Percentiles rank a stretch among this genome's conserved stretches.
These are phyloP conservation scores for Aleadryas rufinucha DNA, from an alignment of 2,113 vertebrate genomes.

Conservation along the genomic window DNA sequence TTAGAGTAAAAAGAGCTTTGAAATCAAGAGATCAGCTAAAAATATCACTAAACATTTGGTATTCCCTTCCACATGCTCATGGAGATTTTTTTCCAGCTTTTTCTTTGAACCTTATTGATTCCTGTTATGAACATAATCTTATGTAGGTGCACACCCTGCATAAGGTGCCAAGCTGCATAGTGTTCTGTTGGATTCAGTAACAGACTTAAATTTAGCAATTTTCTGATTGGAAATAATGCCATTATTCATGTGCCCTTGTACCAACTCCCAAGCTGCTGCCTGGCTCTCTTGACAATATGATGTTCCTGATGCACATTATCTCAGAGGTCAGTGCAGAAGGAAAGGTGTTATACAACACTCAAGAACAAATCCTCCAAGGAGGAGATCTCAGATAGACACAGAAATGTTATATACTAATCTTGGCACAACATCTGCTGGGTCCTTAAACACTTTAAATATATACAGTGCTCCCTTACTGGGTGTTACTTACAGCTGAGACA, in stretches of 20 bases:
- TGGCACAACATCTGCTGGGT: neutral
- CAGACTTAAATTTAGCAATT: slow-evolving; percentile 55
- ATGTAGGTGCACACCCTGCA: neutral
- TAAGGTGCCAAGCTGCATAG: neutral
- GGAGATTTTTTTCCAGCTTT: neutral
- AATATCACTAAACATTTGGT: neutral
- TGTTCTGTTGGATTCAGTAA: slow-evolving; percentile 13
- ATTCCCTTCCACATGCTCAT: neutral
- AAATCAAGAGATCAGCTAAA: neutral
- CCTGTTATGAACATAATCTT: neutral
- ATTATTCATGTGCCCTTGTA: slow-evolving; percentile 63
- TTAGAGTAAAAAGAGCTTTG: neutral
- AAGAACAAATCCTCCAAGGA: slow-evolving; percentile 23
- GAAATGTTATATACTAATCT: neutral
- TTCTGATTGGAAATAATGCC: slow-evolving; percentile 56
- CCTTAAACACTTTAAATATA: neutral
- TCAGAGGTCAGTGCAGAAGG: slow-evolving; percentile 49
- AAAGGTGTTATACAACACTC: slow-evolving; percentile 52
- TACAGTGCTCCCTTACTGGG: neutral
- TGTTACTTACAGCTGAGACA: neutral
- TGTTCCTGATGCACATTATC: slow-evolving; percentile 30
- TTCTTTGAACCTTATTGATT: neutral
- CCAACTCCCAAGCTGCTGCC: slow-evolving; percentile 31
- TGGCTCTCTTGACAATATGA: slow-evolving; percentile 51
- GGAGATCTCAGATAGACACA: neutral